Percentiles rank a stretch among this genome's conserved stretches.
These are phyloP conservation scores for Balanococcus diminutus DNA, from an alignment of 2,888 invertebrate genomes.

Conservation along the genomic window DNA sequence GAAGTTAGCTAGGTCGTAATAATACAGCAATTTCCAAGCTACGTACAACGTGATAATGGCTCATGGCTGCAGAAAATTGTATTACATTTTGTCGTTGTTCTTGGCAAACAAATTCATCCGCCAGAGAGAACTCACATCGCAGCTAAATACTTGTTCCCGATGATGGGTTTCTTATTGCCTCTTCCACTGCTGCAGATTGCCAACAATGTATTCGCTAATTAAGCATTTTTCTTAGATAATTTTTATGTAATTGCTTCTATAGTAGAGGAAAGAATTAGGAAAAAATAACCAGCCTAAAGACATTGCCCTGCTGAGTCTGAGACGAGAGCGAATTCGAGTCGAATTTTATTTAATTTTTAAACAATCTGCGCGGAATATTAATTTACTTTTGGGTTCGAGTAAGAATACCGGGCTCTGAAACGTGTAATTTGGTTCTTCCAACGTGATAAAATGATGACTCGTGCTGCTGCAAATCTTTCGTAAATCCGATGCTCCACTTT, in stretches of 20 bases:
- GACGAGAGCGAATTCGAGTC: background rate
- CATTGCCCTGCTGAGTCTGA: conserved; percentile 2
- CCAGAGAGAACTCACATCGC: background rate
- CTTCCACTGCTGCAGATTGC: background rate
- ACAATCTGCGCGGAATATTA: background rate
- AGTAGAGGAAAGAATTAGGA: background rate
- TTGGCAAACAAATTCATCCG: background rate
- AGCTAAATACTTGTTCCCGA: background rate
- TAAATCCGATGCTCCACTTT: background rate
- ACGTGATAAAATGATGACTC: conserved; percentile 12
- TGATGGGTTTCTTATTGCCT: background rate
- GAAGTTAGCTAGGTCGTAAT: background rate
- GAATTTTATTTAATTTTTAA: conserved; percentile 19
- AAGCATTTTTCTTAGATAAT: conserved; percentile 23
- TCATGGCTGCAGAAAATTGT: background rate
- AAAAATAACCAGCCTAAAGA: conserved; percentile 3
- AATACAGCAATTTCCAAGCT: background rate
- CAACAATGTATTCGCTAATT: background rate
- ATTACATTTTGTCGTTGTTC: background rate
- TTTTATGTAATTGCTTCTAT: background rate
- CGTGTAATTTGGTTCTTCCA: background rate
- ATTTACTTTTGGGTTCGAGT: background rate
- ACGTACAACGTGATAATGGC: background rate
- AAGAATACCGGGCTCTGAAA: background rate
- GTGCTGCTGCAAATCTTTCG: background rate